phyloP scores from a whole-genome alignment of 2,113 vertebrate species.

The Butorides virescens region DNA sequence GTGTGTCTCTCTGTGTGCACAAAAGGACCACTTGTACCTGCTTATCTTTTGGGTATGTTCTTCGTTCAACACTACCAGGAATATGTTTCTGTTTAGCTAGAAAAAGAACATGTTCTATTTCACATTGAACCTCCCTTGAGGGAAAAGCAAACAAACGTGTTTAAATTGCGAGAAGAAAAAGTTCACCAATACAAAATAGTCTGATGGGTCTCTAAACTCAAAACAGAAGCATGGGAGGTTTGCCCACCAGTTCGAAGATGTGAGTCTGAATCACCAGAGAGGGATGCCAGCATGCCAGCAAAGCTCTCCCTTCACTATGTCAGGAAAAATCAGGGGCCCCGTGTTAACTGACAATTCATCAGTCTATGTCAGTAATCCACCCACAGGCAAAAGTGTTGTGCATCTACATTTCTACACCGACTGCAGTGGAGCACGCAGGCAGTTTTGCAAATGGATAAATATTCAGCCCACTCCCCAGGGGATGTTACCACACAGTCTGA shows the following conservation, averaged over 20 bases:
- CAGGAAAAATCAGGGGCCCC: not conserved
- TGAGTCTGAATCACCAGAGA: not conserved
- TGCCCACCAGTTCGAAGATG: not conserved
- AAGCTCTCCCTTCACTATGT: not conserved
- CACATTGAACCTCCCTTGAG: constrained; percentile 1
- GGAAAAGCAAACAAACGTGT: not conserved
- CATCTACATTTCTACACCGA: not conserved
- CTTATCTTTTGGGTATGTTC: not conserved
- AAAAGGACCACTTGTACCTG: not conserved
- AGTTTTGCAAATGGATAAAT: not conserved
- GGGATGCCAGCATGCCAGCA: not conserved
- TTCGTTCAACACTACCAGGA: not conserved
- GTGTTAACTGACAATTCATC: not conserved
- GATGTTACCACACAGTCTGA: not conserved
- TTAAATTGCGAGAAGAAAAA: constrained; percentile 24
- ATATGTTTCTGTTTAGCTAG: constrained; percentile 16
- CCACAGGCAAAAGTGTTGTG: not conserved
- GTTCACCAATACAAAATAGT: constrained; percentile 1
- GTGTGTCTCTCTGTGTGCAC: not conserved
- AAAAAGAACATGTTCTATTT: not conserved
- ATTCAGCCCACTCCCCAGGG: not conserved
- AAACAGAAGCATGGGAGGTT: constrained; percentile 42
- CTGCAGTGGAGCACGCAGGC: not conserved
- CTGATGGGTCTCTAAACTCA: constrained; percentile 24
- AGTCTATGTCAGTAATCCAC: not conserved